Conservation (phyloP, 2,888 invertebrate species). For the Trachelus iudaicus region DNA sequence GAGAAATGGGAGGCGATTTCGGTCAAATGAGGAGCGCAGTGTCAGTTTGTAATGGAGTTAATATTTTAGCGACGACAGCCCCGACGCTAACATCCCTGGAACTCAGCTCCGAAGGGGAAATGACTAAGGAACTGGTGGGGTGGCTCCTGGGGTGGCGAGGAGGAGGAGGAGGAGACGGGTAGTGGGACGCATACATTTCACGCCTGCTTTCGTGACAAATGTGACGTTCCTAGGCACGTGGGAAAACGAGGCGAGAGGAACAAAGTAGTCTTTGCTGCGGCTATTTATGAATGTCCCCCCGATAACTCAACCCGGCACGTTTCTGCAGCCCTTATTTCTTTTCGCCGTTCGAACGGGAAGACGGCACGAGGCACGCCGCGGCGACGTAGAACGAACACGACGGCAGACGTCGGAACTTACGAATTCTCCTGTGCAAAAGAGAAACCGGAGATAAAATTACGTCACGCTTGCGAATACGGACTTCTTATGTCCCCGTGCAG, state of each 20-base stretch:
- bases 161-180: not conserved
- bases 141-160: not conserved
- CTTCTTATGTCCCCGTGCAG: no score
- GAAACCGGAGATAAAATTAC: not conserved
- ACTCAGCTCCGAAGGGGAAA: slow-evolving; percentile 20
- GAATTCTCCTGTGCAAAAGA: not conserved
- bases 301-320: slow-evolving; percentile 1
- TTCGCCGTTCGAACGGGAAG: not conserved
- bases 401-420: not conserved
- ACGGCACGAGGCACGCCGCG: not conserved
- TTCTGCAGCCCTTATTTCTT: not conserved
- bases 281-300: slow-evolving; percentile 8
- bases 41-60: slow-evolving; percentile 45
- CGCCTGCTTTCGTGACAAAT: slow-evolving; percentile 52
- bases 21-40: slow-evolving; percentile 32
- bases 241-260: slow-evolving; percentile 37
- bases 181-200: slow-evolving; percentile 45
- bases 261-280: slow-evolving; percentile 34
- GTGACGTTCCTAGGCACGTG: slow-evolving; percentile 42
- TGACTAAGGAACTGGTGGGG: slow-evolving; percentile 18
- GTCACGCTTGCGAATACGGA: not conserved
- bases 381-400: not conserved
- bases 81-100: slow-evolving; percentile 25
- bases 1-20: slow-evolving; percentile 43
- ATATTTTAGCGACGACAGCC: slow-evolving; percentile 36